A percentile compares a stretch with the other conserved stretches of the same genome.
Conservation (phyloP, 2,888 invertebrate genomes). For the Entomobrya multifasciata region DNA sequence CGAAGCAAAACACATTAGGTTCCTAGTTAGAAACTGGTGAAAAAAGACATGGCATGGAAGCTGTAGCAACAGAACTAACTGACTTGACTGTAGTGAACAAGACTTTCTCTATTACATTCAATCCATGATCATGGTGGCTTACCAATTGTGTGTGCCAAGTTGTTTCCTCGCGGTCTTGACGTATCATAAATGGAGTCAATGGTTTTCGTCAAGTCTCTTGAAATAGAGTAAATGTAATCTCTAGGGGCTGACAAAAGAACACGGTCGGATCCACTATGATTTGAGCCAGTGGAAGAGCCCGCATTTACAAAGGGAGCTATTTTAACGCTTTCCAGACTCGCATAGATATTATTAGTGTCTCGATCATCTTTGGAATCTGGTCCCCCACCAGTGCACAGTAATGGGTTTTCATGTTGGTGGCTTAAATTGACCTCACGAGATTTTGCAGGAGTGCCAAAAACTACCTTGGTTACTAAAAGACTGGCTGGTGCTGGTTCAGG, state of each 20-base stretch:
- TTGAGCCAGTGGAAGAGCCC: slow-evolving; percentile 79
- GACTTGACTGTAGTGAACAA: not conserved
- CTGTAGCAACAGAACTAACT: not conserved
- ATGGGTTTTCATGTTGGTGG: slow-evolving; percentile 79
- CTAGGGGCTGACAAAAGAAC: slow-evolving; percentile 79
- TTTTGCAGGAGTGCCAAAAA: slow-evolving; percentile 80
- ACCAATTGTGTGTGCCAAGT: slow-evolving; percentile 79
- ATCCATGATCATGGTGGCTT: slow-evolving; percentile 50
- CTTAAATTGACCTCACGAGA: slow-evolving; percentile 79
- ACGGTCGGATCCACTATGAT: slow-evolving; percentile 80
- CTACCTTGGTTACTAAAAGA: slow-evolving; percentile 80
- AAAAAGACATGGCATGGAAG: not conserved
- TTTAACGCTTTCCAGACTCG: slow-evolving; percentile 80
- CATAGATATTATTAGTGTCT: slow-evolving; percentile 80
- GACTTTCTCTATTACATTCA: not conserved
- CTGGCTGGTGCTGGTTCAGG: slow-evolving; percentile 80
- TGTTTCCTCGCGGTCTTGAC: slow-evolving; percentile 79
- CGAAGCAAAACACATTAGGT: slow-evolving; percentile 36
- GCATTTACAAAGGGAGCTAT: slow-evolving; percentile 79
- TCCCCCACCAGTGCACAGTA: slow-evolving; percentile 78
- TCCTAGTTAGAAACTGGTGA: not conserved
- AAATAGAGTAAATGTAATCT: slow-evolving; percentile 80
- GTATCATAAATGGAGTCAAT: slow-evolving; percentile 80
- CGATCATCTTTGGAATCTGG: slow-evolving; percentile 78
- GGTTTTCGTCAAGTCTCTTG: slow-evolving; percentile 80